These are phyloP conservation scores for Dreissena rostriformis DNA, from an alignment of 1,140 invertebrate genomes.

Conservation along the genomic window DNA sequence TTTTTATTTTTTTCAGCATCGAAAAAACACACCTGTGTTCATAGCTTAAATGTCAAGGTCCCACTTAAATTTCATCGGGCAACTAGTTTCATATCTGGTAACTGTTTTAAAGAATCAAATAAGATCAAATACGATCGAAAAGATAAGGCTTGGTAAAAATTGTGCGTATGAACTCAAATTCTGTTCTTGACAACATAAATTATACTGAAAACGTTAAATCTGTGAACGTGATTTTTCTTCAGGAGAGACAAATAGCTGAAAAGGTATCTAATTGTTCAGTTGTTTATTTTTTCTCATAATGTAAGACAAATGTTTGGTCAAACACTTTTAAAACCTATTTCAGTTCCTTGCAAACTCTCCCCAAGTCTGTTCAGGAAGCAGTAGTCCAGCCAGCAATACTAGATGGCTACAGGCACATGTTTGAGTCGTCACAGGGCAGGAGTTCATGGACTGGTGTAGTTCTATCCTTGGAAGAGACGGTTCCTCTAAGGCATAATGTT, in stretches of 20 bases:
- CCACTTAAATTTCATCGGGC: too few relatives aligned
- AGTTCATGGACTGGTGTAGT: neutral
- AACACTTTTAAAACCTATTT: neutral
- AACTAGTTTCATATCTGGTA: too few relatives aligned
- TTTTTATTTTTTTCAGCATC: too few relatives aligned
- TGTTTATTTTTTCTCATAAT: neutral
- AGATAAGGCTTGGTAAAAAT: too few relatives aligned
- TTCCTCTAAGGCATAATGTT: constrained; percentile 47
- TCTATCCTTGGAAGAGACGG: neutral
- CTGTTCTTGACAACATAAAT: neutral
- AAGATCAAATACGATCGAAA: too few relatives aligned
- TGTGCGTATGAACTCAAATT: neutral
- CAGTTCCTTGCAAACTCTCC: constrained; percentile 58
- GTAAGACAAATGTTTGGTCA: neutral
- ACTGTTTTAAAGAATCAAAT: too few relatives aligned
- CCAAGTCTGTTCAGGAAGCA: constrained; percentile 7
- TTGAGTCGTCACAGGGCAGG: neutral
- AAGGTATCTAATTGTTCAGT: neutral
- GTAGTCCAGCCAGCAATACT: constrained; percentile 16
- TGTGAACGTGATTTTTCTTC: neutral
- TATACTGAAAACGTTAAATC: neutral
- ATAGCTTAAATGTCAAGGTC: too few relatives aligned
- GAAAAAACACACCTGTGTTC: too few relatives aligned
- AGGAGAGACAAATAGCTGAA: neutral
- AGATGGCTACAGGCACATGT: constrained; percentile 1